Evolutionary conservation across 2,888 invertebrate species (phyloP), one percentile per base, ranked within the genome.

Genomic region (Cantharis lateralis): DNA sequence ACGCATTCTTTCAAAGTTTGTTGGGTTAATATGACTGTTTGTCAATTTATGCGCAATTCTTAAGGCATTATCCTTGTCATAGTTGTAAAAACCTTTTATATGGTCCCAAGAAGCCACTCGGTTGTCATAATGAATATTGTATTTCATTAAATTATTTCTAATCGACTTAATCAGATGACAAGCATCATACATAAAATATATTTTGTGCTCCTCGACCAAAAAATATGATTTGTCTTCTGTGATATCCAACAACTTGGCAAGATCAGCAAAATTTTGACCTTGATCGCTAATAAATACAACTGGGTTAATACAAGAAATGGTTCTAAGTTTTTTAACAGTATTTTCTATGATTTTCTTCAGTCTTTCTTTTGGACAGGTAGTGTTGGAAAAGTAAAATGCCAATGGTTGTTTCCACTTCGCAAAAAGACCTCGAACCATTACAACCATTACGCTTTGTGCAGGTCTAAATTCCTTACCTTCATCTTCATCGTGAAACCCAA

Each of bases 151-250:
- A 71, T 80, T 82, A 75, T 81, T 80, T 76, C 81, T 68, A 2
- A 75, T 28, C 20, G 72, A 68, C 70, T 80, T 83, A n/a, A 82
- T 18, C 13, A 72, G 61, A 75, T 78, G 75, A 13, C 70, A 79
- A 11, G 80, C 61, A 75, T 82, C 82, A 72, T 81, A 82, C 3
- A 82, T 72, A 75, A 79, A 82, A 71, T 77, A 72, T 81, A 68
- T 74, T 80, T 79, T 15, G 24, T 73, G 62, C 15, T 80, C 28
- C 10, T 73, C 77, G 18, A 77, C 16, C 70, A 68, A 71, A 80
- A 82, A 81, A 72, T 73, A 79, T 10, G 81, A 77, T 28, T 70
- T 68, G 10, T 79, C 75, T 24, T 74, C 28, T 13, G 77, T 71
- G 3, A 82, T 71, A 3, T 72, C 68, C 15, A 80, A 79, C n/a